Evolutionary conservation across 2,113 vertebrate species (phyloP).

Genomic region (Mus spicilegus): DNA sequence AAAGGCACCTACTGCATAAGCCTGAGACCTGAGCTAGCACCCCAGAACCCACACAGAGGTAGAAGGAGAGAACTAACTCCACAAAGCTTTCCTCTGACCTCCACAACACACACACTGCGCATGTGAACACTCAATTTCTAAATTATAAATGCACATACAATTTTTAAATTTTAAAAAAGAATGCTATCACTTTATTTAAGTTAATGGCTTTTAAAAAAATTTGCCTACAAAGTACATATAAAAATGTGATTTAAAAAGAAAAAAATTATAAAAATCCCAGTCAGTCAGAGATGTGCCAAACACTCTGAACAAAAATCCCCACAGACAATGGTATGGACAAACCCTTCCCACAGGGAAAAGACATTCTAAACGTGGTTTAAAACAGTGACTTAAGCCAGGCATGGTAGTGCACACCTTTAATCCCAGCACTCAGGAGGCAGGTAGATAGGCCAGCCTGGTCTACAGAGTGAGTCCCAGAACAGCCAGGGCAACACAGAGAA

Average conservation of each 20-base stretch:
- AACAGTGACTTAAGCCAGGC: not conserved
- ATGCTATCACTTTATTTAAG: not conserved
- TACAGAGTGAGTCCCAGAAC: not conserved
- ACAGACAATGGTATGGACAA: not conserved
- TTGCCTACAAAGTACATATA: not conserved
- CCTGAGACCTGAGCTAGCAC: not conserved
- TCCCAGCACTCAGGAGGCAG: not conserved
- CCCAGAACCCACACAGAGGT: not conserved
- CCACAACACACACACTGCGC: not conserved
- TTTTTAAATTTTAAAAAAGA: not conserved
- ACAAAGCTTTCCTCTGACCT: too few relatives aligned
- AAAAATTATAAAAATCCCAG: not conserved
- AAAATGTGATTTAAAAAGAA: constrained; percentile 24
- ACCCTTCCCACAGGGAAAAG: constrained; percentile 14
- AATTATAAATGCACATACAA: not conserved
- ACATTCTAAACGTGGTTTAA: not conserved
- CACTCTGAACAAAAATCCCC: not conserved
- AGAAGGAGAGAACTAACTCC: not conserved
- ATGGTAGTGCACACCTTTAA: not conserved
- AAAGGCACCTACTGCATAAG: not conserved
- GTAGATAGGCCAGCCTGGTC: not conserved
- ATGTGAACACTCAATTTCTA: not conserved
- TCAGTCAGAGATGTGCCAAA: not conserved
- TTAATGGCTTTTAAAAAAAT: not conserved
- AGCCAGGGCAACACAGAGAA: not conserved